Evolutionary conservation across 2,113 vertebrate species (phyloP).

Genomic region (Penelope pileata): DNA sequence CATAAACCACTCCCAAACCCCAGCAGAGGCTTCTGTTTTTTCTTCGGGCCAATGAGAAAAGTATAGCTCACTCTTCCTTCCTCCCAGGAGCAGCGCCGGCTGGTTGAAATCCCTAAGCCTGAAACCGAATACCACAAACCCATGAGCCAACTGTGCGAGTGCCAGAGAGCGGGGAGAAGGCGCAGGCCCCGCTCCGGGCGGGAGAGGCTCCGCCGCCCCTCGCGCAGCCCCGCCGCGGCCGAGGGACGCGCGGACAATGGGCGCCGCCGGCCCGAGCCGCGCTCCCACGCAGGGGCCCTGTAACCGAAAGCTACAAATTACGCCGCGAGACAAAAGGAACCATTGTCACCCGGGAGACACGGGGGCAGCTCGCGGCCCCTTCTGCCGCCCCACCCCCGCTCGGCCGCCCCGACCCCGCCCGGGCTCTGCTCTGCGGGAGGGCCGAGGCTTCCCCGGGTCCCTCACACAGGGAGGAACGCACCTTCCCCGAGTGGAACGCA

Average conservation of each 20-base stretch:
- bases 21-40: constrained; percentile 71
- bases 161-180: constrained; percentile 4
- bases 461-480: too few relatives aligned
- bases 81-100: constrained; percentile 63
- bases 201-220: too few relatives aligned
- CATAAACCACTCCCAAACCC: constrained; percentile 65
- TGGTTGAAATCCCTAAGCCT: constrained; percentile 63
- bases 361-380: background rate
- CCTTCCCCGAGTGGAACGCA: too few relatives aligned
- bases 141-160: constrained; percentile 54
- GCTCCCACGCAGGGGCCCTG: constrained; percentile 40
- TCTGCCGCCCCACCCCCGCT: too few relatives aligned
- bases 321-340: constrained; percentile 46
- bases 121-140: constrained; percentile 65
- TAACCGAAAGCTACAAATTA: background rate
- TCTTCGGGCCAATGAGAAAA: constrained; percentile 70
- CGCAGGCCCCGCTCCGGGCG: background rate
- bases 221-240: too few relatives aligned
- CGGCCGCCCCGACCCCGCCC: background rate
- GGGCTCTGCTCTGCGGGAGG: too few relatives aligned
- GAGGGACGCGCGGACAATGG: background rate
- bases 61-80: constrained; percentile 68
- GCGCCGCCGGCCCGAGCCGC: background rate
- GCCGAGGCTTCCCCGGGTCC: too few relatives aligned
- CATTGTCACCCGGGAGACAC: constrained; percentile 32